Conservation (phyloP, 2,888 invertebrate species). For the Agrochola lychnidis region DNA sequence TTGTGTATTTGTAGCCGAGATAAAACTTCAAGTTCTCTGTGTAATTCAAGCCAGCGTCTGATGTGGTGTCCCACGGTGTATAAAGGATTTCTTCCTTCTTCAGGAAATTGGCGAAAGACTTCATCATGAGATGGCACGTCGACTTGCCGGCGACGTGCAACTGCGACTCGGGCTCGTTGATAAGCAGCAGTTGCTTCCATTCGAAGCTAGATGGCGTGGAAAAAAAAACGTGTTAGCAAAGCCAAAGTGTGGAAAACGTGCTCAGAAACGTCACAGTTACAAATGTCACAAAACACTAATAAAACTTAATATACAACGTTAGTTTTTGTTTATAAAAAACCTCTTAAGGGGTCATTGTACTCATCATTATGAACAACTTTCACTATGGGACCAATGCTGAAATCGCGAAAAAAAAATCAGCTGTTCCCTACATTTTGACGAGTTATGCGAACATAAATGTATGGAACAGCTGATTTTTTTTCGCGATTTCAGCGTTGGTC, state of each 20-base stretch:
- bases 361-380: no score
- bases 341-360: no score
- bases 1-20: constrained; percentile 93
- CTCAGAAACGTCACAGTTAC: constrained; percentile 42
- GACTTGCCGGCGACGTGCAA: constrained; percentile 92
- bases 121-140: constrained; percentile 94
- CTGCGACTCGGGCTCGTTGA: constrained; percentile 94
- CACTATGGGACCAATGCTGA: no score
- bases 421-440: no score
- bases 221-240: constrained; percentile 83
- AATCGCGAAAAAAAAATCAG: no score
- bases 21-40: constrained; percentile 92
- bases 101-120: constrained; percentile 92
- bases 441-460: no score
- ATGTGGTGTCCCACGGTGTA: constrained; percentile 92
- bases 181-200: constrained; percentile 93
- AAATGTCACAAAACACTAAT: constrained; percentile 30
- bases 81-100: constrained; percentile 86
- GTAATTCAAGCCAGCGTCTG: constrained; percentile 88
- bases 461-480: no score
- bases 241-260: constrained; percentile 81
- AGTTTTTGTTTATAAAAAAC: no score
- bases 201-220: constrained; percentile 91
- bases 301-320: not conserved
- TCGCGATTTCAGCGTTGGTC: no score